Evolutionary conservation across 2,888 invertebrate genomes (phyloP), one percentile per base, ranked within the genome.

Genomic region (Tetranychus piercei): DNA sequence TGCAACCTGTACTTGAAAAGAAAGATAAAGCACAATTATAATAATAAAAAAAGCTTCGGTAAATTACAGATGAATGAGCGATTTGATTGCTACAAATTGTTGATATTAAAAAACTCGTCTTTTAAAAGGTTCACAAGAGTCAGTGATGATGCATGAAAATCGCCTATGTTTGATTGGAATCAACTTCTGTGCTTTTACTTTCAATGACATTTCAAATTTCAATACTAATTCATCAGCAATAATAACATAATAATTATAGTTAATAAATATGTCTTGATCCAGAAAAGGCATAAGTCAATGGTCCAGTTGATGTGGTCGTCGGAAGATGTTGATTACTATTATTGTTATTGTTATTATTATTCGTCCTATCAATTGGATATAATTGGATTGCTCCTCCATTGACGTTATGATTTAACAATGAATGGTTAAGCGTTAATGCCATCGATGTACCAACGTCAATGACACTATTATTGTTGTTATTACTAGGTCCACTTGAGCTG

Each of bases 241-340:
- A 34, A 34, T 34, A 34, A 34, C 34, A 34, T 34, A 34, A 34
- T 34, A 34, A 34, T 34, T 34, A 34, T 34, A 34, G 34, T 55
- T 55, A 55, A 55, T 55, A 55, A 55, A 55, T 55, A 55, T 55
- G 55, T 55, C 55, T 55, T 15, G 55, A 55, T 55, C 55, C 55
- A 55, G 55, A 55, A 55, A 55, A 55, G 55, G 55, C 55, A 55
- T 55, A 55, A 55, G 55, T 55, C 55, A 55, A 55, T 55, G 55
- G 55, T 55, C 55, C 55, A 15, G 55, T 55, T 55, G 55, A 15
- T 55, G 55, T 55, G 0, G 55, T 55, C 9, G 15, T 55, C 15
- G 55, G 55, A 55, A 15, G 55, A 55, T 9, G 55, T 55, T 55
- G 55, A 55, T 55, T 55, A 15, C 55, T 55, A 55, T 0, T 55